These are phyloP conservation scores for Listronotus bonariensis DNA, from an alignment of 1,140 invertebrate species.

Conservation along the genomic window DNA sequence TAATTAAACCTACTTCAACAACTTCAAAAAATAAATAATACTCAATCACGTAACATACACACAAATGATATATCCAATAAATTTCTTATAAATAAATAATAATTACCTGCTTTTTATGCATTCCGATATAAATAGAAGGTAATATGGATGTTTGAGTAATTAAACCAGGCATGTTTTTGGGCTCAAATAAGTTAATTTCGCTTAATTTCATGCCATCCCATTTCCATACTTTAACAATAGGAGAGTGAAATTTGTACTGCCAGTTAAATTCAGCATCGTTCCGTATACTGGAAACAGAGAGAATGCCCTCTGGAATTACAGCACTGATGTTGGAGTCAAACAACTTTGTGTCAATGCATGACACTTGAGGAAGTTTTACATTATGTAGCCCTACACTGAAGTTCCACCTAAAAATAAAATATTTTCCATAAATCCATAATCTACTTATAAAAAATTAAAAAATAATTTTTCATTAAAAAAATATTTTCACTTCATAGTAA, in stretches of 20 bases:
- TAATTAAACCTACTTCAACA: too few relatives aligned
- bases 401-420: slow-evolving; percentile 76
- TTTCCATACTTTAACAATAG: slow-evolving; percentile 84
- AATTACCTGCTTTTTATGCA: slow-evolving; percentile 79
- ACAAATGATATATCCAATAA: too few relatives aligned
- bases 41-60: too few relatives aligned
- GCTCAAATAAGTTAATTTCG: slow-evolving; percentile 73
- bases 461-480: too few relatives aligned
- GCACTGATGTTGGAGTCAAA: slow-evolving; percentile 66
- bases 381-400: slow-evolving; percentile 92
- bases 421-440: neutral
- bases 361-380: slow-evolving; percentile 63
- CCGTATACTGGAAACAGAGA: slow-evolving; percentile 66
- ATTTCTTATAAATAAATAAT: too few relatives aligned
- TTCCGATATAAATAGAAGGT: slow-evolving; percentile 82
- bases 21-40: too few relatives aligned
- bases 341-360: slow-evolving; percentile 48
- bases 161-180: slow-evolving; percentile 28
- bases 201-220: slow-evolving; percentile 67
- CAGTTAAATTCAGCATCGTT: slow-evolving; percentile 65
- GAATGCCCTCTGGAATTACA: slow-evolving; percentile 74
- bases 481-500: too few relatives aligned
- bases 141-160: slow-evolving; percentile 53
- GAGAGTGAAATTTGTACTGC: slow-evolving; percentile 79
- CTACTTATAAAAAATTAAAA: too few relatives aligned